A percentile compares a stretch with the other conserved stretches of the same genome.
These are phyloP conservation scores for Amniataba percoides DNA, from an alignment of 2,797 vertebrate species.

Conservation along the genomic window DNA sequence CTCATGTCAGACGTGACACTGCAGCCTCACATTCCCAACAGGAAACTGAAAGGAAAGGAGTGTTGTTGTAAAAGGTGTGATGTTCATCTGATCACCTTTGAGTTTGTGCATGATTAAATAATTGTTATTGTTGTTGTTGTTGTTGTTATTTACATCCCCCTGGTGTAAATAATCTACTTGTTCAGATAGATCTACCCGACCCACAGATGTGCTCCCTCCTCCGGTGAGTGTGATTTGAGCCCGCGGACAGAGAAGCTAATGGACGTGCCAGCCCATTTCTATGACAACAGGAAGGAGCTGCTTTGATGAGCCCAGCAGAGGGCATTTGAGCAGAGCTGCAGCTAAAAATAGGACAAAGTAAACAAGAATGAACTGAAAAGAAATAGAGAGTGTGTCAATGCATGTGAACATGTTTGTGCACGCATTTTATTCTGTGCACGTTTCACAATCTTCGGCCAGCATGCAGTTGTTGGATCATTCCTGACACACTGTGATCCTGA, in stretches of 20 bases:
- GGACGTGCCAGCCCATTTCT: conserved; percentile 63
- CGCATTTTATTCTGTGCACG: neutral
- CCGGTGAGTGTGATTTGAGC: conserved; percentile 23
- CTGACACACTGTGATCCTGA: neutral
- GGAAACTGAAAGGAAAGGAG: neutral
- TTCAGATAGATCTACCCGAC: neutral
- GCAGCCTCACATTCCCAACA: neutral
- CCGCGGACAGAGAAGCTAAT: conserved; percentile 50
- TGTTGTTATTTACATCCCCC: neutral
- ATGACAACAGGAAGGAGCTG: conserved; percentile 77
- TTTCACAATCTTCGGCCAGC: neutral
- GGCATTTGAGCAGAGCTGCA: conserved; percentile 44
- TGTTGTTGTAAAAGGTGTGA: neutral
- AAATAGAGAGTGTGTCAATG: neutral
- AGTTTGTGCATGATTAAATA: neutral
- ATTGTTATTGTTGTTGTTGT: too few species aligned
- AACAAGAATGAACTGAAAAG: conserved; percentile 40
- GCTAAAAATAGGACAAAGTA: conserved; percentile 74
- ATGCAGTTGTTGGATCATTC: neutral
- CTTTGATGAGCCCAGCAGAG: conserved; percentile 67
- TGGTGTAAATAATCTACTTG: neutral
- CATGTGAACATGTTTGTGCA: neutral
- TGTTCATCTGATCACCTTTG: neutral
- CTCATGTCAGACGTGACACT: neutral
- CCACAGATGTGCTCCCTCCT: conserved; percentile 14